Percentiles rank a stretch among this genome's conserved stretches.
Evolutionary conservation across 2,888 invertebrate species (phyloP).

Genomic region (Stegophylla sp.): DNA sequence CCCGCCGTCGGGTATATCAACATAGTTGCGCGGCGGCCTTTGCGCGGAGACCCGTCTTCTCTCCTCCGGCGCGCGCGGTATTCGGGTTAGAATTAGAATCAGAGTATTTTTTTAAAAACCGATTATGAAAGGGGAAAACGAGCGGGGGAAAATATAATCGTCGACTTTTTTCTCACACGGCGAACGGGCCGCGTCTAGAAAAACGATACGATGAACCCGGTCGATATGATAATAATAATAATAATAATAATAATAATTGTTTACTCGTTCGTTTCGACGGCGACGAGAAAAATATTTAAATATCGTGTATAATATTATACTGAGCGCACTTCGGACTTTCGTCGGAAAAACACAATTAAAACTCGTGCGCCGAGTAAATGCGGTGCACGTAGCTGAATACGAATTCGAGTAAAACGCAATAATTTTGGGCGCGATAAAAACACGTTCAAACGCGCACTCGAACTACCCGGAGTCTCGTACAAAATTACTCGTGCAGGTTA

Average conservation of each 20-base stretch:
- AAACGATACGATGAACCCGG: background rate
- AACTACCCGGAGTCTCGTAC: conserved; percentile 3
- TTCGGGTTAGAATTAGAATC: background rate
- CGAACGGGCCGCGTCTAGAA: background rate
- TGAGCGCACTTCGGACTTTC: background rate
- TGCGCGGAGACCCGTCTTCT: background rate
- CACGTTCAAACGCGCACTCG: background rate
- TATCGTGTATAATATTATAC: too few species aligned
- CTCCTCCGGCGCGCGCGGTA: background rate
- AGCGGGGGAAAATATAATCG: too few species aligned
- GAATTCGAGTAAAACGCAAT: background rate
- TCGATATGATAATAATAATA: background rate
- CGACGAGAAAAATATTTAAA: too few species aligned
- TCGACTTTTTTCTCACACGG: too few species aligned
- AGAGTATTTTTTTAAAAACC: too few species aligned
- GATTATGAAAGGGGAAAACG: too few species aligned
- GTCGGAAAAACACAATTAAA: too few species aligned
- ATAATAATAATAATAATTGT: too few species aligned
- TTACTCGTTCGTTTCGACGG: background rate
- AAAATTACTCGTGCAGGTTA: background rate
- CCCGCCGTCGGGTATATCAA: conserved; percentile 57
- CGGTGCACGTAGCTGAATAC: background rate
- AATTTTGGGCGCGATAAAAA: too few species aligned
- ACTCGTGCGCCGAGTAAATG: background rate
- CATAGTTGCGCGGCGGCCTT: conserved; percentile 29